Conservation (phyloP, 2,888 invertebrate genomes). For the Drosophila silvestris region DNA sequence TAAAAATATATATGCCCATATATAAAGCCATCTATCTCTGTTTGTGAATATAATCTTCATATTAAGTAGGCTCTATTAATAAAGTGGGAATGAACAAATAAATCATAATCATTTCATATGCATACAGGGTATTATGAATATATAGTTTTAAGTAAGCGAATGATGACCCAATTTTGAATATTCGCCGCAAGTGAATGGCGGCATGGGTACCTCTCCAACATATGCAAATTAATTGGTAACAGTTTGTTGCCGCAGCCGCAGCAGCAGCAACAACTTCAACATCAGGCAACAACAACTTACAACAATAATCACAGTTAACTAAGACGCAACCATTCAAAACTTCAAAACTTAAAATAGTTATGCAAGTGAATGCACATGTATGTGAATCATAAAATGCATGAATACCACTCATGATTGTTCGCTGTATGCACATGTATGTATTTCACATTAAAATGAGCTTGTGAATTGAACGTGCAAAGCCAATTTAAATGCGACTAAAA, state of each 20-base stretch:
- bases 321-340: slow-evolving; percentile 56
- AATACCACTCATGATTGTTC: slow-evolving; percentile 47
- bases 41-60: neutral
- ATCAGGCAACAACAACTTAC: slow-evolving; percentile 28
- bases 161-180: slow-evolving; percentile 63
- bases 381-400: slow-evolving; percentile 51
- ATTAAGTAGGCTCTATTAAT: neutral
- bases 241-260: slow-evolving; percentile 56
- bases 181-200: slow-evolving; percentile 69
- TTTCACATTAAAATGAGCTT: slow-evolving; percentile 38
- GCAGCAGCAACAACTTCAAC: slow-evolving; percentile 17
- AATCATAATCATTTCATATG: neutral
- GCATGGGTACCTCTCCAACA: slow-evolving; percentile 49
- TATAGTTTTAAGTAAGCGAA: slow-evolving; percentile 36
- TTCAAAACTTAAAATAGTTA: slow-evolving; percentile 53
- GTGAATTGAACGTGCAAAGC: slow-evolving; percentile 70
- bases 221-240: slow-evolving; percentile 80
- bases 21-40: neutral
- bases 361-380: slow-evolving; percentile 52
- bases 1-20: neutral
- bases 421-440: slow-evolving; percentile 25
- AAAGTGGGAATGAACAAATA: neutral
- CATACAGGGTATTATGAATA: slow-evolving; percentile 35
- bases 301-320: slow-evolving; percentile 45
- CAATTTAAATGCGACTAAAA: slow-evolving; percentile 60